Conservation (phyloP, 2,113 vertebrate genomes). For the Amphiprion percula region DNA sequence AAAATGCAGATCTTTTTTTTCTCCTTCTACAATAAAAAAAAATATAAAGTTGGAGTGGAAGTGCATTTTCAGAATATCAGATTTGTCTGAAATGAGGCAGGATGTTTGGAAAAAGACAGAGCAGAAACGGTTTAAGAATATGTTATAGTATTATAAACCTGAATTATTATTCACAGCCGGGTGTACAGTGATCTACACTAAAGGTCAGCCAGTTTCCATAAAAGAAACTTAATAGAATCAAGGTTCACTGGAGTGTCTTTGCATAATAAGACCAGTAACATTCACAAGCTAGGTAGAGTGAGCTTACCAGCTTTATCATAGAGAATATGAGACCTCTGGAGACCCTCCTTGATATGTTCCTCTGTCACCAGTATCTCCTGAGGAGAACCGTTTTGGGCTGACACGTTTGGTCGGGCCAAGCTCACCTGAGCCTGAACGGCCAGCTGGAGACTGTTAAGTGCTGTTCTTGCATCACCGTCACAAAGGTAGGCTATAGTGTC, state of each 20-base stretch:
- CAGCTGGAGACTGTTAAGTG: slow-evolving; percentile 93
- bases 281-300: background rate
- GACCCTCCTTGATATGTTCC: slow-evolving; percentile 92
- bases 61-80: no score
- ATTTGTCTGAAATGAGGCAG: no score
- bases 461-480: slow-evolving; percentile 93
- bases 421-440: slow-evolving; percentile 91
- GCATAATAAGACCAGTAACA: background rate
- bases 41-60: no score
- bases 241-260: background rate
- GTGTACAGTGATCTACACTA: background rate
- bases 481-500: slow-evolving; percentile 93
- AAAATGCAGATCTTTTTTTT: no score
- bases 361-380: slow-evolving; percentile 88
- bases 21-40: no score
- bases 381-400: slow-evolving; percentile 30
- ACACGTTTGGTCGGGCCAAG: slow-evolving; percentile 47
- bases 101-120: background rate
- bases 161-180: background rate
- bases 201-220: background rate
- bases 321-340: slow-evolving; percentile 95
- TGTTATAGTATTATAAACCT: background rate
- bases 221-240: background rate
- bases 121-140: background rate
- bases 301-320: slow-evolving; percentile 95